These are phyloP conservation scores for Perca flavescens DNA, from an alignment of 2,113 vertebrate genomes.

Conservation along the genomic window DNA sequence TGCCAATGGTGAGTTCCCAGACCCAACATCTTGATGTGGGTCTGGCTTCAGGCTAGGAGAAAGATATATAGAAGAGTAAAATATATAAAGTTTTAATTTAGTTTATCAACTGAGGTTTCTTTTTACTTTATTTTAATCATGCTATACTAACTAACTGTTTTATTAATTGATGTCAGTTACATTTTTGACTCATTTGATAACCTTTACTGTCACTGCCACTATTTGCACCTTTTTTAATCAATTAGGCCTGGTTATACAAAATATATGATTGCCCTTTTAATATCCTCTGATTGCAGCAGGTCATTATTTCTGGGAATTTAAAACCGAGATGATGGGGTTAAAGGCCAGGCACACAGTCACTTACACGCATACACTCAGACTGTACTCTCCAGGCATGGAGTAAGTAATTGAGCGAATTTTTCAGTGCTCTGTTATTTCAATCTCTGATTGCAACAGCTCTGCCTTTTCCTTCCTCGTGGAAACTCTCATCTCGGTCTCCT, in stretches of 20 bases:
- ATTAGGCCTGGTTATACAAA: conserved; percentile 42
- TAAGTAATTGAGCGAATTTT: conserved; percentile 76
- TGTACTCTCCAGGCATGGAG: conserved; percentile 14
- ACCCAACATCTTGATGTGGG: too few relatives aligned
- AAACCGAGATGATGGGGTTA: conserved; percentile 24
- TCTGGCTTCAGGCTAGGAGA: too few relatives aligned
- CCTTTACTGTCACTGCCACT: too few relatives aligned
- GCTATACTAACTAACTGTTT: too few relatives aligned
- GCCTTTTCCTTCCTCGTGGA: conserved; percentile 66
- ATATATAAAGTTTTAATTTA: too few relatives aligned
- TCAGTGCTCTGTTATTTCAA: conserved; percentile 55
- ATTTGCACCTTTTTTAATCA: conserved; percentile 47
- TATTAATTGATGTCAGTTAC: too few relatives aligned
- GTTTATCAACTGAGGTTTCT: too few relatives aligned
- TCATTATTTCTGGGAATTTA: conserved; percentile 50
- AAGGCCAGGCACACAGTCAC: conserved; percentile 5
- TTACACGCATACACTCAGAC: neutral
- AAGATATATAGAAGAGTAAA: too few relatives aligned
- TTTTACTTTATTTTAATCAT: too few relatives aligned
- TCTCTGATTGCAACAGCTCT: conserved; percentile 46
- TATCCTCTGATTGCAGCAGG: conserved; percentile 56
- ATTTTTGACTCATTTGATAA: too few relatives aligned
- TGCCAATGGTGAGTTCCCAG: too few relatives aligned
- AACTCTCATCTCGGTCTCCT: conserved; percentile 20
- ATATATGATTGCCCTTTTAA: conserved; percentile 48